Base-by-base conservation (phyloP, 2,113 vertebrate species). In the Urocolius indicus region DNA sequence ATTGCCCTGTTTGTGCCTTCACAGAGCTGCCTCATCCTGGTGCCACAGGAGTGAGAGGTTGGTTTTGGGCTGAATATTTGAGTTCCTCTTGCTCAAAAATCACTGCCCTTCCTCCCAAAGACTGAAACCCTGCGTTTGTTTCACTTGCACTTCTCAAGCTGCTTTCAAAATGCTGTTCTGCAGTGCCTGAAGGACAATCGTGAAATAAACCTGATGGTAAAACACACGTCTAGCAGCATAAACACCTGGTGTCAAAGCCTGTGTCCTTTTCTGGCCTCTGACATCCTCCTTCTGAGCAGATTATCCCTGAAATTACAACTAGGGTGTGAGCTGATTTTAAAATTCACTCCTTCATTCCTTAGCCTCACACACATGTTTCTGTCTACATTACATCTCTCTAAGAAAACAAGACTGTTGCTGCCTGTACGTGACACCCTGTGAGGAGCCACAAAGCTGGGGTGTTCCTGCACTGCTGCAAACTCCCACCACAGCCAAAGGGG, bases 61-160 rank as follows among this genome's bases (percentile, higher is more conserved):
- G 23, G 14, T 58, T 78, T 75, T 79, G 69, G 8, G 54, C 67
- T 94, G 43, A 96, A 74, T 32, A 21, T 94, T 89, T 62, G 16
- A 29, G 79, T 68, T 87, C 91, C 78, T 92, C 76, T 86, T 79
- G 94, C 96, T 96, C 90, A 76, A 91, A 96, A 93, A 93, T 80
- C 61, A 6, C 78, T 74, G 79, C 77, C 85, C 71, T 89, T 93
- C 89, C 95, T 87, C 92, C 59, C 80, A 78, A 66, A 86, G 94
- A 93, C 81, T 5, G 49, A 96, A 92, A 89, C 73, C 95, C 73
- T 5, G 23, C 51, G n/a, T 93, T 95, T 80, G 73, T 73, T 78
- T 95, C 91, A 32, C 78, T 94, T 92, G 62, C 62, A 57, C 79
- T 78, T 79, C 94, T 68, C 82, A 52, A 76, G 80, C 45, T 69